These are phyloP conservation scores for Crioceris asparagi DNA, from an alignment of 2,888 invertebrate genomes.

Conservation along the genomic window DNA sequence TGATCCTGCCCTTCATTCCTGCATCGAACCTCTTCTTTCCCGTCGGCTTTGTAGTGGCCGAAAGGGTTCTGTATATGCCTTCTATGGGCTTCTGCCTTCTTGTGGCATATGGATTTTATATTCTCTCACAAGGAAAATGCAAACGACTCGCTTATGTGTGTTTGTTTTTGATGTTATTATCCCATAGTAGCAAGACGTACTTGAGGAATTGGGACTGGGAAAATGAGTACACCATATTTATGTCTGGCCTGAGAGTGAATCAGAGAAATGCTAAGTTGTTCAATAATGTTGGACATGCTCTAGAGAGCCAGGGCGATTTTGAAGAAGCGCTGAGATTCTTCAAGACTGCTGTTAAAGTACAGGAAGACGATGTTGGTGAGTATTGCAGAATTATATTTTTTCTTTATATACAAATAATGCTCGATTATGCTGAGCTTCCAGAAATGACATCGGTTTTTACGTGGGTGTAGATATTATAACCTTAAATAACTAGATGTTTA, in stretches of 20 bases:
- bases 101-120: constrained; percentile 75
- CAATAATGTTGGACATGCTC: constrained; percentile 94
- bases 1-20: constrained; percentile 86
- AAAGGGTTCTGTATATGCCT: constrained; percentile 90
- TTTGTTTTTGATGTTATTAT: constrained; percentile 50
- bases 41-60: constrained; percentile 95
- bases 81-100: constrained; percentile 96
- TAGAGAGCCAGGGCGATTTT: constrained; percentile 65
- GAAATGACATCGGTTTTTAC: too few relatives aligned
- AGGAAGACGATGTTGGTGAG: constrained; percentile 84
- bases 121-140: constrained; percentile 42
- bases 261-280: constrained; percentile 89
- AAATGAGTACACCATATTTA: constrained; percentile 87
- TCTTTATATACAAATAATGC: too few relatives aligned
- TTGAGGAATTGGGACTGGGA: constrained; percentile 87
- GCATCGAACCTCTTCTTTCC: constrained; percentile 97
- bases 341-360: constrained; percentile 83
- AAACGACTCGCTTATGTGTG: constrained; percentile 37
- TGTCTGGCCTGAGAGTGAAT: constrained; percentile 80
- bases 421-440: too few relatives aligned
- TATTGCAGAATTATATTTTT: too few relatives aligned
- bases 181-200: constrained; percentile 79
- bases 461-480: too few relatives aligned
- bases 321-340: constrained; percentile 81
- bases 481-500: too few relatives aligned